Conservation (phyloP, 2,888 invertebrate genomes). For the Thera obeliscata region DNA sequence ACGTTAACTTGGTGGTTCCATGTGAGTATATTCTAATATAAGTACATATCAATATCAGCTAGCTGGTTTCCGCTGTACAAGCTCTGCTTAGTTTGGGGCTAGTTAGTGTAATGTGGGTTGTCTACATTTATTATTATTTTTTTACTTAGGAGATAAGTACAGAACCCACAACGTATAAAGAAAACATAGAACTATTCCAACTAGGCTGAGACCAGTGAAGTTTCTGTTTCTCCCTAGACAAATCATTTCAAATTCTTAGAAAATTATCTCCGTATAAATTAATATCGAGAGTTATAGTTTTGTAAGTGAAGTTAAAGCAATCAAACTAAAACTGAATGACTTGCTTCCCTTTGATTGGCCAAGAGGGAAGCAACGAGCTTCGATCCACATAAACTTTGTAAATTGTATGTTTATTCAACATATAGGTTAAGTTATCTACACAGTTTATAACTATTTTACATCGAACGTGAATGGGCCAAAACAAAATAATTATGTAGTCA, state of each 20-base stretch:
- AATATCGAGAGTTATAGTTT: constrained; percentile 27
- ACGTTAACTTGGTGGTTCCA: too few relatives aligned
- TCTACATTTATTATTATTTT: too few relatives aligned
- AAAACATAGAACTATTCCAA: too few relatives aligned
- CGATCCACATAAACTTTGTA: constrained; percentile 56
- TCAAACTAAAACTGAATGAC: constrained; percentile 58
- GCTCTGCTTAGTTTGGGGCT: too few relatives aligned
- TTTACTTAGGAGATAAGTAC: too few relatives aligned
- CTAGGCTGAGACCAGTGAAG: background rate
- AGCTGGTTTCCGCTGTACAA: too few relatives aligned
- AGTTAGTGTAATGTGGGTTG: too few relatives aligned
- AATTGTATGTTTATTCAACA: constrained; percentile 58
- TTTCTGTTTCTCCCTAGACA: background rate
- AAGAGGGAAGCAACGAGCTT: constrained; percentile 58
- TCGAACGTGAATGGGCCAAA: too few relatives aligned
- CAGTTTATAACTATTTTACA: background rate
- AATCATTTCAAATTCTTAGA: constrained; percentile 7
- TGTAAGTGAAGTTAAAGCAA: constrained; percentile 44
- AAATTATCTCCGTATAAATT: constrained; percentile 13
- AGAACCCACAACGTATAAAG: too few relatives aligned
- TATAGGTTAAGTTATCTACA: constrained; percentile 29
- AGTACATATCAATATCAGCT: too few relatives aligned
- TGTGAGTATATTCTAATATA: too few relatives aligned
- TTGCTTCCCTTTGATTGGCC: constrained; percentile 59
- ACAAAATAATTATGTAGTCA: too few relatives aligned